Base-by-base conservation (phyloP, 2,888 invertebrate genomes). In the Celastrina argiolus region DNA sequence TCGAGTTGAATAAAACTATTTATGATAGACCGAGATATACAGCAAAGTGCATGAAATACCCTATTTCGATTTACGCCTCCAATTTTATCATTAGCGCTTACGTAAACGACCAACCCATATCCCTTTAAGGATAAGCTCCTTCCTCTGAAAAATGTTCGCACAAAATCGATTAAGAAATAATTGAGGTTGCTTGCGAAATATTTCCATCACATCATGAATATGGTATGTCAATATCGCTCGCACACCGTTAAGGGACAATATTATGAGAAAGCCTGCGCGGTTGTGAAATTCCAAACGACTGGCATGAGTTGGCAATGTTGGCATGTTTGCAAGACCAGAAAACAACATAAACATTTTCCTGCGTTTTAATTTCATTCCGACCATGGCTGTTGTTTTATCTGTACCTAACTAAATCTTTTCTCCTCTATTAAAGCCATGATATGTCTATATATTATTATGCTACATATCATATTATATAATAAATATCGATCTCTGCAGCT, bases 221-320 rank as follows among this genome's bases (percentile, higher is more conserved):
- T 16, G 56, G 56, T 31, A 58, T 58, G 56, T 58, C 56, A 31
- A 58, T 58, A 58, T 31, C 16, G 31, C 8, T 58, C 18, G 56
- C 56, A 28, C 56, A 31, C 56, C 56, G 56, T 58, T 45, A 22
- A 51, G 31, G 26, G 56, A 58, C 31, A 58, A 58, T 58, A 58
- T 58, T 31, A 56, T 51, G 56, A 16, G 56, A 28, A 28, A 51
- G 12, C 45, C 45, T 45, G 45, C 56, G 56, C 6, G 56, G 28
- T 58, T 31, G 56, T 31, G 31, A 31, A 12, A 58, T 31, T 28
- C 56, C 56, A 28, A 58, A 28, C 56, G 56, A 31, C 4, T n/a
- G 31, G 31, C 16, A 58, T 58, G 16, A 31, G 31, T 58, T 58
- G 28, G 31, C 31, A 2, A 8, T 16, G 31, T 58, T 58, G 28